A percentile compares a stretch with the other conserved stretches of the same genome.
Conservation (phyloP, 2,113 vertebrate genomes). For the Leiothrix lutea region DNA sequence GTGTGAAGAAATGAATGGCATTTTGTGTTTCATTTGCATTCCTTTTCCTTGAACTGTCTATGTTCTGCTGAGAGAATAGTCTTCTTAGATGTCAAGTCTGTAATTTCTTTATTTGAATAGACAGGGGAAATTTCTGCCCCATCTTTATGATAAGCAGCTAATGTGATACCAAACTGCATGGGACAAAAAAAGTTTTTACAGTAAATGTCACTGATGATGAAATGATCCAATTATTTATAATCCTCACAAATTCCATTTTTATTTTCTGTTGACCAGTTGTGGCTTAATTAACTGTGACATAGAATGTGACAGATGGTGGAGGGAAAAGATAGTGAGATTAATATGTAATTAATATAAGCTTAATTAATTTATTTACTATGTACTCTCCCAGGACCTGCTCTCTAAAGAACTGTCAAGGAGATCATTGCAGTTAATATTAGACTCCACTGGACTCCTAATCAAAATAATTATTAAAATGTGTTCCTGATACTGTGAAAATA, state of each 20-base stretch:
- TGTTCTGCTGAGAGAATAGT: background rate
- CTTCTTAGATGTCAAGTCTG: background rate
- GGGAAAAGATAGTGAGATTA: background rate
- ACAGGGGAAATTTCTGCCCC: background rate
- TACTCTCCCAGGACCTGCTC: background rate
- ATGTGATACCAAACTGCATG: background rate
- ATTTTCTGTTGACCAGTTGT: background rate
- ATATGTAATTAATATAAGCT: background rate
- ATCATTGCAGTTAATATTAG: background rate
- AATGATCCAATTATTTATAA: background rate
- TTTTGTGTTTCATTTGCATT: background rate
- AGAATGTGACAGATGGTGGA: background rate
- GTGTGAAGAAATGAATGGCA: background rate
- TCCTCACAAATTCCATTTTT: background rate
- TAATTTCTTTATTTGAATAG: background rate
- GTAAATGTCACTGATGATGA: background rate
- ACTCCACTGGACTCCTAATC: background rate
- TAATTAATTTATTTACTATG: background rate
- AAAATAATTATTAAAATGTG: background rate
- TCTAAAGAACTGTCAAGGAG: background rate
- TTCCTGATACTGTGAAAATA: background rate
- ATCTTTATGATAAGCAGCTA: background rate
- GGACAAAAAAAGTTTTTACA: background rate
- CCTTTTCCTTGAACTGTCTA: background rate
- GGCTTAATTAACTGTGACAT: background rate